These are phyloP conservation scores for Actenoides hombroni DNA, from an alignment of 2,113 vertebrate genomes.

Conservation along the genomic window DNA sequence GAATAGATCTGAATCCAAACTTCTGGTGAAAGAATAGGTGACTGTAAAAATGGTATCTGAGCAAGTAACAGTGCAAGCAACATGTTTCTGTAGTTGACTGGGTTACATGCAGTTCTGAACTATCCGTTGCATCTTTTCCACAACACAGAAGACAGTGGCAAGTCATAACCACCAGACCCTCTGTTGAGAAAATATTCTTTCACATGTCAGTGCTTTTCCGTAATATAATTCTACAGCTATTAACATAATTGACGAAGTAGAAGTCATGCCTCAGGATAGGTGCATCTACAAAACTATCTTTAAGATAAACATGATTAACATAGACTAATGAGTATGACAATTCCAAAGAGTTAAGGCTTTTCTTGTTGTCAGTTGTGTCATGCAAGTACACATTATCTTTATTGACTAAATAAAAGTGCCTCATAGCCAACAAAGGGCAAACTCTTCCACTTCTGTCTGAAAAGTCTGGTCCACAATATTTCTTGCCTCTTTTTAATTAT, in stretches of 20 bases:
- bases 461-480: background rate
- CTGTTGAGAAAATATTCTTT: background rate
- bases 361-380: background rate
- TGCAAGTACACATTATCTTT: background rate
- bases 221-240: constrained; percentile 29
- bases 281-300: background rate
- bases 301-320: constrained; percentile 14
- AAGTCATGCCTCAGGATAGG: background rate
- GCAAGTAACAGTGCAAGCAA: background rate
- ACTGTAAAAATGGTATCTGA: background rate
- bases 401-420: background rate
- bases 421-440: background rate
- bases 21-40: background rate
- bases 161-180: background rate
- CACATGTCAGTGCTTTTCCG: background rate
- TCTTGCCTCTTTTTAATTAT: background rate
- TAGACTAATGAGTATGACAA: background rate
- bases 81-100: background rate
- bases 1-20: background rate
- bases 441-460: background rate
- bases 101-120: constrained; percentile 16
- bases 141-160: constrained; percentile 21
- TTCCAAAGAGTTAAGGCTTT: background rate
- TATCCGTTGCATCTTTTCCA: constrained; percentile 33
- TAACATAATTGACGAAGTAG: constrained; percentile 46